These are phyloP conservation scores for Gila orcuttii DNA, from an alignment of 2,113 vertebrate genomes.

Conservation along the genomic window DNA sequence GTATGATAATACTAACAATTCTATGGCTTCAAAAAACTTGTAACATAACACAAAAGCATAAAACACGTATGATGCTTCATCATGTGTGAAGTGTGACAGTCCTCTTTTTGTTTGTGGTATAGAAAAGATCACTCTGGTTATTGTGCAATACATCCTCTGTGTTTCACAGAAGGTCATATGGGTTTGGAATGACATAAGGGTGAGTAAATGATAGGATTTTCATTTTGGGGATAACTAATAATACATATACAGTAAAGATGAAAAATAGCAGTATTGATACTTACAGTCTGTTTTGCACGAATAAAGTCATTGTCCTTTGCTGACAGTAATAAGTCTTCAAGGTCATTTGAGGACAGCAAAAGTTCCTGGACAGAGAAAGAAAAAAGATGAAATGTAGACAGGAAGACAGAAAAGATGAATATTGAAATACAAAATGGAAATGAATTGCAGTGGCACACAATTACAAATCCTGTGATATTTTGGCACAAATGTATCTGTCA, in stretches of 20 bases:
- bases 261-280: constrained; percentile 39
- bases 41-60: background rate
- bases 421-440: background rate
- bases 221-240: background rate
- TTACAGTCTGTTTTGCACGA: constrained; percentile 59
- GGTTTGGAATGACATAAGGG: background rate
- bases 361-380: constrained; percentile 63
- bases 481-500: background rate
- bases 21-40: too few species aligned
- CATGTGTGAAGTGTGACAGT: background rate
- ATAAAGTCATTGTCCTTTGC: constrained; percentile 51
- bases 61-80: background rate
- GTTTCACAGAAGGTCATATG: background rate
- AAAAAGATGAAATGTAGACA: background rate
- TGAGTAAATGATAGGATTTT: background rate
- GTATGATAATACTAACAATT: background rate
- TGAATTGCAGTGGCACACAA: background rate
- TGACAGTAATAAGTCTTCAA: constrained; percentile 66
- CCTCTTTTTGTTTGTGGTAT: background rate
- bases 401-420: background rate
- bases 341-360: constrained; percentile 74
- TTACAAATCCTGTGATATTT: background rate
- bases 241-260: background rate
- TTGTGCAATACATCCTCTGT: background rate
- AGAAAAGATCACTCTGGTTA: background rate